Base-by-base conservation (phyloP, 2,888 invertebrate genomes). In the Athripsodes cinereus region DNA sequence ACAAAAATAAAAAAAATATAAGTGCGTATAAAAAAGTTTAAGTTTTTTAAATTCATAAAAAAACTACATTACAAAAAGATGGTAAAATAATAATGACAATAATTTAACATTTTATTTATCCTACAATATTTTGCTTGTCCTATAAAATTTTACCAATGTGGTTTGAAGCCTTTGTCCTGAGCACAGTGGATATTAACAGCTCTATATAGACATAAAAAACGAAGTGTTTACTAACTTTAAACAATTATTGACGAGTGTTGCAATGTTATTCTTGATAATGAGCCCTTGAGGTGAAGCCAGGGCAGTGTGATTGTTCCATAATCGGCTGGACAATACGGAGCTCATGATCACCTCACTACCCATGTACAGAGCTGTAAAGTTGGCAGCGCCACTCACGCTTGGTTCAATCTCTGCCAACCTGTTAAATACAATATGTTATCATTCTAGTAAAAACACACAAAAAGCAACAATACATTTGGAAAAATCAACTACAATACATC, bases 301-400 rank as follows among this genome's bases (percentile, higher is more conserved):
- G 56, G 74, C 74, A 0, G 74, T 65, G 1, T 75, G 73, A 2
- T 72, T 68, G 11, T 72, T 69, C 61, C 70, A 71, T 16, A 72
- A 71, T 2, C 69, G 68, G 13, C 74, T 71, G 64, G 69, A 68
- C 1, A 81, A 70, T 59, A 80, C 79, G n/a, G 69, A 71, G 68
- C 78, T 80, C 64, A 82, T 72, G 61, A 84, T 75, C 5, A 83
- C 74, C 68, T 85, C 86, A 46, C 84, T 82, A 44, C 88, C 86
- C 62, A 91, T 87, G 68, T 90, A 91, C 61, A 90, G 75, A 13
- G 90, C 86, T 51, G 90, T 85, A 71, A 92, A 92, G 69, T 88
- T 86, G 8, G 92, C 90, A 2, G 90, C 87, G 18, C 91, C 90
- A 19, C 86, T 83, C 71, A 90, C 86, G 18, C 82, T 79, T 10